Evolutionary conservation across 53 echinoderm and acorn worm genomes (phyloP).

Genomic region (Mesocentrotus franciscanus): DNA sequence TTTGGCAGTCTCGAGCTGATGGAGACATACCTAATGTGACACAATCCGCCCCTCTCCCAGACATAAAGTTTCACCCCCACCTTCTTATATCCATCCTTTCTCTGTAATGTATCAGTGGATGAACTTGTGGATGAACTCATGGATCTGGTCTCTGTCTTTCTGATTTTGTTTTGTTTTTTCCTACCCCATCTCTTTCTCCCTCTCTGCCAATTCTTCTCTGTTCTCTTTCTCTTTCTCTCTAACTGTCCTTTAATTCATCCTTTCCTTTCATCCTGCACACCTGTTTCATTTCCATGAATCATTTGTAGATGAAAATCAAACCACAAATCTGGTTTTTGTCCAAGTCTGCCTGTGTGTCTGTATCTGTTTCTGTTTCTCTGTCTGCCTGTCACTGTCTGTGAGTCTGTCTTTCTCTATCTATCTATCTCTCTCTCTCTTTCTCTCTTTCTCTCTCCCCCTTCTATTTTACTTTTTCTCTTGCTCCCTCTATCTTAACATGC

Average conservation of each 20-base stretch:
- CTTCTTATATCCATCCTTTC: background rate
- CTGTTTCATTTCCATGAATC: background rate
- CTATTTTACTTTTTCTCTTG: background rate
- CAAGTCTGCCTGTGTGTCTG: background rate
- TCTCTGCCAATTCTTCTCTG: background rate
- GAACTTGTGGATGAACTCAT: too few relatives aligned
- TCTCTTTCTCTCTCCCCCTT: background rate
- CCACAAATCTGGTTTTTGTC: too few relatives aligned
- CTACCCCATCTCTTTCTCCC: background rate
- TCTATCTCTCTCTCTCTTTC: background rate
- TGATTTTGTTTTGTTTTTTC: background rate
- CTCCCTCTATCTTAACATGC: background rate
- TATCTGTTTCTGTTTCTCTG: background rate
- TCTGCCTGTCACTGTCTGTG: background rate
- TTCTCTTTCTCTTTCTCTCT: background rate
- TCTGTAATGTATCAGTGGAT: too few relatives aligned
- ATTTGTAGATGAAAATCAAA: too few relatives aligned
- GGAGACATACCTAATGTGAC: too few relatives aligned
- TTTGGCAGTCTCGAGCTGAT: too few relatives aligned
- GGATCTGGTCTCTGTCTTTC: too few relatives aligned
- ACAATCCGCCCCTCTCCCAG: too few relatives aligned
- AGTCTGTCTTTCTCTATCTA: background rate
- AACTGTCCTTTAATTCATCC: background rate
- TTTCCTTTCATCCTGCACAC: background rate
- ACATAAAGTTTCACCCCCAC: background rate